Conservation (phyloP, 2,888 invertebrate genomes). For the Heteromyza rotundicornis region DNA sequence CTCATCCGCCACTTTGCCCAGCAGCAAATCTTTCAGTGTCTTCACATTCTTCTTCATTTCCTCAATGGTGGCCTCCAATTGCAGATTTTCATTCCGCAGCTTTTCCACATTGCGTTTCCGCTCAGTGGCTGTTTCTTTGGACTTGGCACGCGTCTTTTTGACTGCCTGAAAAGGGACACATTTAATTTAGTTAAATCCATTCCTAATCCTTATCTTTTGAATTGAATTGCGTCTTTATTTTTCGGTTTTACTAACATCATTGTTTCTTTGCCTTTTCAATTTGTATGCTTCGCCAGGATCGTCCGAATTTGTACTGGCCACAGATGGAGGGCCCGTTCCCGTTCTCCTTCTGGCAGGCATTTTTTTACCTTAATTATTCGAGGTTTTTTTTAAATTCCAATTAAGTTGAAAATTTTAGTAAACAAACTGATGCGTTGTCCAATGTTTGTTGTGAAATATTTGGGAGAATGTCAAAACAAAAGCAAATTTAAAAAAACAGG, state of each 20-base stretch:
- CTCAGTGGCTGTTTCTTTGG: constrained; percentile 54
- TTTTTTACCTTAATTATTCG: constrained; percentile 52
- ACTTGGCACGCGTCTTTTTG: constrained; percentile 58
- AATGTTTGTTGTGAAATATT: too few species aligned
- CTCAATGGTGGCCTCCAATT: constrained; percentile 46
- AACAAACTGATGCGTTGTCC: too few species aligned
- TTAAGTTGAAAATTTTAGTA: too few species aligned
- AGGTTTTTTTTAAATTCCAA: constrained; percentile 47
- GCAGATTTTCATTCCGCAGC: constrained; percentile 46
- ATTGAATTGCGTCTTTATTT: too few species aligned
- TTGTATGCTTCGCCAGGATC: constrained; percentile 46
- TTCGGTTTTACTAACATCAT: constrained; percentile 45
- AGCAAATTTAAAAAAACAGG: too few species aligned
- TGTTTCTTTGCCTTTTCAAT: constrained; percentile 59
- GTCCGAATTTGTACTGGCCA: constrained; percentile 44
- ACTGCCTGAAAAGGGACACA: constrained; percentile 56
- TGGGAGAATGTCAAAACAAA: too few species aligned
- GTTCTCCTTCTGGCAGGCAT: constrained; percentile 60
- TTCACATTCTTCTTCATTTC: constrained; percentile 47
- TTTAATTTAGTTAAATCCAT: not conserved
- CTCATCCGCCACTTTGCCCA: constrained; percentile 42
- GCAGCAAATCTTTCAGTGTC: constrained; percentile 46
- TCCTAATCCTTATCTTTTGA: constrained; percentile 9
- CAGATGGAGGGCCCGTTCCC: constrained; percentile 29
- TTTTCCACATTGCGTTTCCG: constrained; percentile 54